phyloP scores from a whole-genome alignment of 2,888 invertebrate genomes.

The Chaitophorus viminalis region DNA sequence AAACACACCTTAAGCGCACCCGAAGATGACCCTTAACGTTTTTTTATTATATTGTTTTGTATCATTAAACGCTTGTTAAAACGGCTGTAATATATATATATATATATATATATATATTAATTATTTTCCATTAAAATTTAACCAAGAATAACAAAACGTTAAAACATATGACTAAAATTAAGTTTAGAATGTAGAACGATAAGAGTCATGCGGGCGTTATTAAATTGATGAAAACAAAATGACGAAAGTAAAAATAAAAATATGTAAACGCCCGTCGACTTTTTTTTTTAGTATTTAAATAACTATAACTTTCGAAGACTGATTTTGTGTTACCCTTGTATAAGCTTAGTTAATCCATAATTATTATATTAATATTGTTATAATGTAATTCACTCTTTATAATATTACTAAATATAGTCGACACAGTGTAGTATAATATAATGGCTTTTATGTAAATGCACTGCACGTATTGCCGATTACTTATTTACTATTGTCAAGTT shows the following conservation, averaged over 20 bases:
- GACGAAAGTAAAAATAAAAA: background rate
- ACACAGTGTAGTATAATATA: background rate
- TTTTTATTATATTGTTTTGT: background rate
- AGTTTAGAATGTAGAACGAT: background rate
- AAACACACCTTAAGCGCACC: background rate
- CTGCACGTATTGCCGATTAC: too few relatives aligned
- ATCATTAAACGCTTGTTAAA: constrained; percentile 2
- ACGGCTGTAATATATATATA: constrained; percentile 25
- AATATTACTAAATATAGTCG: background rate
- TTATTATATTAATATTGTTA: background rate
- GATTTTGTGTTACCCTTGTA: constrained; percentile 28
- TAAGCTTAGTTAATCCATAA: background rate
- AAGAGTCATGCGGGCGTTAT: background rate
- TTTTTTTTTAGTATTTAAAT: constrained; percentile 19
- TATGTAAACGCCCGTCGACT: background rate
- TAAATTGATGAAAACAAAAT: background rate
- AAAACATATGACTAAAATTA: constrained; percentile 57
- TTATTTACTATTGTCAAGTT: background rate
- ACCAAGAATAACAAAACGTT: constrained; percentile 57
- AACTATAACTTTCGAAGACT: constrained; percentile 28
- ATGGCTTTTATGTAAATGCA: too few relatives aligned
- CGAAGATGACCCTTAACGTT: background rate
- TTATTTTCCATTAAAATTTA: background rate
- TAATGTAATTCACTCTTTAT: too few relatives aligned
- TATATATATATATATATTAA: constrained; percentile 4